These are phyloP conservation scores for Cepaea nemoralis DNA, from an alignment of 1,140 invertebrate species.

Conservation along the genomic window DNA sequence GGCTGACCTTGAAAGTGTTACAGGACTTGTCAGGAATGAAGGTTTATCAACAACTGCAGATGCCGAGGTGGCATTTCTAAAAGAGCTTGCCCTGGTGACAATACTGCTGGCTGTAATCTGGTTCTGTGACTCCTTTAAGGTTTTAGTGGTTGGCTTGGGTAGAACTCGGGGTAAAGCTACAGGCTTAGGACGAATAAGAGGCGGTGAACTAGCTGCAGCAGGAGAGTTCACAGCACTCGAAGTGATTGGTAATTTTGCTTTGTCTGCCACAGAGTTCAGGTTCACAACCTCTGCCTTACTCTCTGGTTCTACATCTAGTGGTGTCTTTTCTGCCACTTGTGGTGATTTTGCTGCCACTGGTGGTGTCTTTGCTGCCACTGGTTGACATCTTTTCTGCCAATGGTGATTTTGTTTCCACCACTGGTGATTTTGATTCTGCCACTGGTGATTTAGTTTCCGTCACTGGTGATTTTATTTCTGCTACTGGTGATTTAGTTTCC, in stretches of 20 bases:
- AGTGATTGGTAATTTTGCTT: not conserved
- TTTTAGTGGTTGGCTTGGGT: not conserved
- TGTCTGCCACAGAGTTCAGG: not conserved
- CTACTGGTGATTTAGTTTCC: too few species aligned
- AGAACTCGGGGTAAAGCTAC: constrained; percentile 16
- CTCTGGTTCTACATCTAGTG: not conserved
- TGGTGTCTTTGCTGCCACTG: not conserved
- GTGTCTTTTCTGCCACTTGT: too few species aligned
- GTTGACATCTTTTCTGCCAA: not conserved
- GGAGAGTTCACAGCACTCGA: not conserved
- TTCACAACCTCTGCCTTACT: too few species aligned
- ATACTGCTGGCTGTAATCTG: not conserved
- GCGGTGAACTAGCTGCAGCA: not conserved
- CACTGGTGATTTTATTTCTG: too few species aligned
- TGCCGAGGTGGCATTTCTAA: not conserved
- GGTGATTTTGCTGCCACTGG: too few species aligned
- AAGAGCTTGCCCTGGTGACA: not conserved
- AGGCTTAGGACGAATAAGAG: not conserved
- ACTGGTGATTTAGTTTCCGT: too few species aligned
- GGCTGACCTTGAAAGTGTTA: not conserved
- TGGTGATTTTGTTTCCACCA: too few species aligned
- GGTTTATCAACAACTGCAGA: not conserved
- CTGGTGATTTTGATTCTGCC: too few species aligned
- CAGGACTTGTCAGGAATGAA: not conserved
- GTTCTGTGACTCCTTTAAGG: constrained; percentile 20